Evolutionary conservation across 2,888 invertebrate genomes (phyloP).

Genomic region (Perdita meconis): DNA sequence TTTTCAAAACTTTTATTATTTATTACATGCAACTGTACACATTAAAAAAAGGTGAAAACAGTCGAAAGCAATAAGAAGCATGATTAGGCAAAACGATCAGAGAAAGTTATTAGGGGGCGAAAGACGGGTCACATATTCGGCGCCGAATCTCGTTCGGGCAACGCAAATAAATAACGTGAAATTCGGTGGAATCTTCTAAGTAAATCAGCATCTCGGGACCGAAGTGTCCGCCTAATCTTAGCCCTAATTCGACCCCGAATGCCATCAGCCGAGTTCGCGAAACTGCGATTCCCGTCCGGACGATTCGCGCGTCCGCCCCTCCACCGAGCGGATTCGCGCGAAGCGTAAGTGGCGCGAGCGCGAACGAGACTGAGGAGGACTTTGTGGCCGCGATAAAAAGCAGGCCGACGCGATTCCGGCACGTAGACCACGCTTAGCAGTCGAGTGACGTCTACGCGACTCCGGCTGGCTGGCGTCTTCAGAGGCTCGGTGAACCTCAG

Average conservation of each 20-base stretch:
- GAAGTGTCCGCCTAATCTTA: no score
- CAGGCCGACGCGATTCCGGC: slow-evolving; percentile 66
- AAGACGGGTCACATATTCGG: no score
- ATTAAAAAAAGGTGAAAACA: no score
- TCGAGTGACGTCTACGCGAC: slow-evolving; percentile 66
- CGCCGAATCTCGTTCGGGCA: no score
- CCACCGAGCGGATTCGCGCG: not conserved
- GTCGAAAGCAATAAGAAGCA: no score
- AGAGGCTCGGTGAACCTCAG: slow-evolving; percentile 30
- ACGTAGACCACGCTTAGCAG: slow-evolving; percentile 78
- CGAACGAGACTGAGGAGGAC: slow-evolving; percentile 27
- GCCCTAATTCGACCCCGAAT: not conserved
- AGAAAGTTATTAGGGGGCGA: no score
- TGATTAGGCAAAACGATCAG: no score
- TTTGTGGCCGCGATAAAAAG: slow-evolving; percentile 63
- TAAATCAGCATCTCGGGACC: no score
- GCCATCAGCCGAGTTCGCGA: slow-evolving; percentile 1
- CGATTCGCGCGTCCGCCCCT: slow-evolving; percentile 9
- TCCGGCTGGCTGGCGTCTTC: slow-evolving; percentile 25
- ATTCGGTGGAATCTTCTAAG: no score
- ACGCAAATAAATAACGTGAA: no score
- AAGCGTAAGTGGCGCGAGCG: slow-evolving; percentile 13
- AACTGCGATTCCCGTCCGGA: slow-evolving; percentile 8
- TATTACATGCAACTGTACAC: no score
- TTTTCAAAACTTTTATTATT: no score